Evolutionary conservation across 2,888 invertebrate species (phyloP).

Genomic region (Malacosoma neustria): DNA sequence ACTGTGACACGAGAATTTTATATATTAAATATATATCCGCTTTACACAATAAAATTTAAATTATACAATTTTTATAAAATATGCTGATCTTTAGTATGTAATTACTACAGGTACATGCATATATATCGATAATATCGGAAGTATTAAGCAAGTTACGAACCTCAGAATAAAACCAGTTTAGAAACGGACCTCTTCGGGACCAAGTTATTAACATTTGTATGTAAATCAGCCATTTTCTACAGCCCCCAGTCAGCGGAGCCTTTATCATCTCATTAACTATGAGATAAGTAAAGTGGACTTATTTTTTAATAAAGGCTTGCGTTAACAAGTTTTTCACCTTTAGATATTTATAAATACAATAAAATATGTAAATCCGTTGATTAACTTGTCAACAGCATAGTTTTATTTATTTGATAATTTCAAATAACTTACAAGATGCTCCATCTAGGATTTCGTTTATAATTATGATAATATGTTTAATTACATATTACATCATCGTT

Average conservation of each 20-base stretch:
- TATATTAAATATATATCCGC: too few species aligned
- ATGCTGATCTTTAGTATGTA: too few species aligned
- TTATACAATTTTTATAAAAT: too few species aligned
- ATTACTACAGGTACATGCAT: too few species aligned
- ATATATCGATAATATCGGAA: too few species aligned
- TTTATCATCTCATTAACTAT: slow-evolving; percentile 52
- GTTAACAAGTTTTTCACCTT: slow-evolving; percentile 4
- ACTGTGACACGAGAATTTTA: too few species aligned
- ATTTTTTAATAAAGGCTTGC: slow-evolving; percentile 23
- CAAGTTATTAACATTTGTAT: slow-evolving; percentile 66
- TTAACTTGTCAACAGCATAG: slow-evolving; percentile 6
- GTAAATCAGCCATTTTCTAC: slow-evolving; percentile 54
- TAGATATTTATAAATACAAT: slow-evolving; percentile 20
- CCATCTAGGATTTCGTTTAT: too few species aligned
- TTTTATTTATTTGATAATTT: too few species aligned
- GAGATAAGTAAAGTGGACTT: slow-evolving; percentile 43
- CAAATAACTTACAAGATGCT: too few species aligned
- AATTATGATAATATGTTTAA: too few species aligned
- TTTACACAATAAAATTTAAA: too few species aligned
- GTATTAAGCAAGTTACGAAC: neutral
- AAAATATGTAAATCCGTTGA: slow-evolving; percentile 15
- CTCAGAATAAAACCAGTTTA: slow-evolving; percentile 4
- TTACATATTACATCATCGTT: too few species aligned
- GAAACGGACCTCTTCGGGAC: slow-evolving; percentile 18
- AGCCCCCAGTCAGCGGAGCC: slow-evolving; percentile 44